A percentile compares a stretch with the other conserved stretches of the same genome.
Evolutionary conservation across 2,797 vertebrate genomes (phyloP).

Genomic region (Brotula barbata): DNA sequence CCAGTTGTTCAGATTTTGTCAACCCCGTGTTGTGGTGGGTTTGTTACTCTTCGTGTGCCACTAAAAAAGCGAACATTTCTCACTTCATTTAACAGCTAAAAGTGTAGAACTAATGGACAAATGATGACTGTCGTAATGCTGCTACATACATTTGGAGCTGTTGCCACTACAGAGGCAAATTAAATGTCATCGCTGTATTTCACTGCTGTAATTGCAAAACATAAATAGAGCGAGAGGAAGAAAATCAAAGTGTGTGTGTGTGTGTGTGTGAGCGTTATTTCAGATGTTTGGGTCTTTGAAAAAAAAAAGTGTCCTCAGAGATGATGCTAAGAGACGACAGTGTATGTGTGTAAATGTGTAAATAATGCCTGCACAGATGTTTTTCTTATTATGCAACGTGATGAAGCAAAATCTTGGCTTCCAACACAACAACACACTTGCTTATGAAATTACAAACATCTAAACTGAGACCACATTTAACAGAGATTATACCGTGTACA

Average conservation of each 20-base stretch:
- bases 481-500: background rate
- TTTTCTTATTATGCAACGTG: background rate
- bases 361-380: background rate
- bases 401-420: background rate
- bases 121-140: constrained; percentile 35
- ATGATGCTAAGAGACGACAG: no score
- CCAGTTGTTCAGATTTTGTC: constrained; percentile 11
- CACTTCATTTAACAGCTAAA: constrained; percentile 54
- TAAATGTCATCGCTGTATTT: constrained; percentile 47
- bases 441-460: background rate
- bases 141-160: constrained; percentile 31
- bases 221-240: constrained; percentile 5
- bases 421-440: background rate
- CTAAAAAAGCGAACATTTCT: constrained; percentile 9
- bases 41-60: constrained; percentile 3
- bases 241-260: background rate
- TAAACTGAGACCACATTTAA: background rate
- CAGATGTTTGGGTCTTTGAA: no score
- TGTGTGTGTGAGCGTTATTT: constrained; percentile 2
- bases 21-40: background rate
- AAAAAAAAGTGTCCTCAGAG: no score
- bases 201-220: constrained; percentile 26
- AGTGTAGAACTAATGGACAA: constrained; percentile 44
- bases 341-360: background rate
- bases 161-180: constrained; percentile 23